Base-by-base conservation (phyloP, 2,797 vertebrate species). In the Danio jaintianensis region DNA sequence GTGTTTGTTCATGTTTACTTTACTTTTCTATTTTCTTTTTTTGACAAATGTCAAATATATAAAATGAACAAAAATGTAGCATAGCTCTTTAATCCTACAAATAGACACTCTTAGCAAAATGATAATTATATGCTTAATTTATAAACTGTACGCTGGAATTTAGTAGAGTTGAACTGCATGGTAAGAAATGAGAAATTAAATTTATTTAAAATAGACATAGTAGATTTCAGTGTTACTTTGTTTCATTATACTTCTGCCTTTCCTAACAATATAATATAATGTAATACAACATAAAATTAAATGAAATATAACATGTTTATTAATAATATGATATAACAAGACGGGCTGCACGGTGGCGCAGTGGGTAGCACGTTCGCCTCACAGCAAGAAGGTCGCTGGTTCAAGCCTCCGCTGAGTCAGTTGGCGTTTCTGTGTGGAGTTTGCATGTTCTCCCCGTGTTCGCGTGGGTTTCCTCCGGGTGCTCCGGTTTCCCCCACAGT, bases 191-290 rank as follows among this genome's bases (percentile, higher is more conserved):
- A 48, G 40, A 7, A 76, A 71, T 68, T 22, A 53, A n/a, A 16
- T 29, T 62, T 75, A 42, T 18, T 61, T 70, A 22, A 58, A 58
- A 29, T 20, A 38, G 15, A 13, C 58, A 59, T n/a, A n/a, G 29
- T 15, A 20, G 2, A 22, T 12, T n/a, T n/a, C n/a, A n/a, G n/a
- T n/a, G n/a, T n/a, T n/a, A 36, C 6, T 15, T 79, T 36, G n/a
- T n/a, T n/a, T 71, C 6, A 9, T 11, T 22, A 80, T n/a, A n/a
- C 81, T 85, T 84, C 81, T 78, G 43, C 85, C 13, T 38, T 61
- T 61, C 1, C n/a, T n/a, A n/a, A n/a, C n/a, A 1, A 4, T 13
- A 13, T 1, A 48, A 48, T 13, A 3, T 9, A 42, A 42, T 12
- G 7, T 7, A 48, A 48, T 1, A 48, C 48, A 48, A 15, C 5